phyloP scores from a whole-genome alignment of 2,797 vertebrate genomes.

The Choloepus didactylus region DNA sequence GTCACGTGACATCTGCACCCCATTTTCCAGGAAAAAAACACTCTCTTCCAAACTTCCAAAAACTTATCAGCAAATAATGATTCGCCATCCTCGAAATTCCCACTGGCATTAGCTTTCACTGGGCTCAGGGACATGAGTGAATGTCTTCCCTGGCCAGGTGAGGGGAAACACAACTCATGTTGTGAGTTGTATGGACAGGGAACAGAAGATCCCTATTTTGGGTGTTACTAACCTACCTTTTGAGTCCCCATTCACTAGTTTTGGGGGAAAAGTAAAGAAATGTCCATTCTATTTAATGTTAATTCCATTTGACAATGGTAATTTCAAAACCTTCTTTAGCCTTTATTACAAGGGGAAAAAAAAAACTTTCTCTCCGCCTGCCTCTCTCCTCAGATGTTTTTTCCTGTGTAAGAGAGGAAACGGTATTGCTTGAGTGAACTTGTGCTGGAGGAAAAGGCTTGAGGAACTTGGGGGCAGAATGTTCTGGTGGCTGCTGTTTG shows the following conservation, averaged over 20 bases:
- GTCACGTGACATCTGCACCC: neutral
- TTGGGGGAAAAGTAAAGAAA: neutral
- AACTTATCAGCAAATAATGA: neutral
- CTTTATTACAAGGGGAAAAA: neutral
- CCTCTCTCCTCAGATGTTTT: no score
- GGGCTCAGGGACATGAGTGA: neutral
- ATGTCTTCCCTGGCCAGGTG: no score
- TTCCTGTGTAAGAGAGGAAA: fast-evolving
- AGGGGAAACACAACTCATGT: neutral
- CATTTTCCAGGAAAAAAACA: neutral
- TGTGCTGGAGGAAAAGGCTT: neutral
- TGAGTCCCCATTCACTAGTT: neutral
- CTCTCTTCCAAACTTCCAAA: neutral
- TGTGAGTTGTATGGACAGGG: neutral
- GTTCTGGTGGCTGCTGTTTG: neutral
- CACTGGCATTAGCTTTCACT: fast-evolving
- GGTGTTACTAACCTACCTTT: no score
- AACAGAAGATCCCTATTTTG: neutral
- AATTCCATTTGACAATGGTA: neutral
- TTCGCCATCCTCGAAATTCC: fast-evolving
- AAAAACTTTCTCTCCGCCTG: neutral
- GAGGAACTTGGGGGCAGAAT: neutral
- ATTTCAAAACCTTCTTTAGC: neutral
- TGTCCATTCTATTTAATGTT: neutral
- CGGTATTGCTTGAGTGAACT: neutral